These are phyloP conservation scores for Lithobates sylvaticus DNA, from an alignment of 2,797 vertebrate species.

Conservation along the genomic window DNA sequence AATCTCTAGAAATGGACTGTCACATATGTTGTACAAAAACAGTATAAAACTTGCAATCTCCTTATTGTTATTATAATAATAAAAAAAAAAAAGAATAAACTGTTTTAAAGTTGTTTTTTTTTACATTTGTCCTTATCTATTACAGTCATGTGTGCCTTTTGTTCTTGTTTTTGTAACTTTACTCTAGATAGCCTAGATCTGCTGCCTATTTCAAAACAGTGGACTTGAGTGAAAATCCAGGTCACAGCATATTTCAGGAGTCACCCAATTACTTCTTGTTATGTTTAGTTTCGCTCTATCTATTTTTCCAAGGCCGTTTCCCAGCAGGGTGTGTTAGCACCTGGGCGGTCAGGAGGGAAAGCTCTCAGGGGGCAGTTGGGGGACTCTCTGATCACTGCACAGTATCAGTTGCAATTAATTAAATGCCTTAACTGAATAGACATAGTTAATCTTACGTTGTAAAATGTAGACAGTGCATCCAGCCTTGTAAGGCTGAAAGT, in stretches of 20 bases:
- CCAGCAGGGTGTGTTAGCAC: conserved; percentile 31
- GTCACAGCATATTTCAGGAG: conserved; percentile 32
- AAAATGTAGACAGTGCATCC: background rate
- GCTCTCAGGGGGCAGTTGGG: conserved; percentile 2
- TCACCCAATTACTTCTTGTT: conserved; percentile 31
- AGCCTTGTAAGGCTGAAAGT: background rate
- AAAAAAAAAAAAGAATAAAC: too few relatives aligned
- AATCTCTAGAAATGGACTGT: too few relatives aligned
- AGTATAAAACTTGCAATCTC: too few relatives aligned
- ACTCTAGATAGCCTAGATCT: background rate
- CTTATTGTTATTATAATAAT: too few relatives aligned
- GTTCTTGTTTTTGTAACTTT: background rate
- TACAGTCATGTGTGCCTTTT: background rate
- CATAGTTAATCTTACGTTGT: conserved; percentile 40
- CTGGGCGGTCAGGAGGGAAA: conserved; percentile 32
- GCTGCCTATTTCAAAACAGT: background rate
- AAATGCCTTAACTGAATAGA: conserved; percentile 39
- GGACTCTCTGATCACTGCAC: conserved; percentile 12
- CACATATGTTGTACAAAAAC: too few relatives aligned
- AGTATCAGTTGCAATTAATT: conserved; percentile 55
- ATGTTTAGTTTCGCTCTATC: conserved; percentile 18
- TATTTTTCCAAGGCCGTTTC: conserved; percentile 45
- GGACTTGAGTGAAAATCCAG: background rate
- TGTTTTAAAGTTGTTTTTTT: background rate
- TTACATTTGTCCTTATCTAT: background rate